Evolutionary conservation across 2,888 invertebrate species (phyloP).

Genomic region (Druceiella hillmani): DNA sequence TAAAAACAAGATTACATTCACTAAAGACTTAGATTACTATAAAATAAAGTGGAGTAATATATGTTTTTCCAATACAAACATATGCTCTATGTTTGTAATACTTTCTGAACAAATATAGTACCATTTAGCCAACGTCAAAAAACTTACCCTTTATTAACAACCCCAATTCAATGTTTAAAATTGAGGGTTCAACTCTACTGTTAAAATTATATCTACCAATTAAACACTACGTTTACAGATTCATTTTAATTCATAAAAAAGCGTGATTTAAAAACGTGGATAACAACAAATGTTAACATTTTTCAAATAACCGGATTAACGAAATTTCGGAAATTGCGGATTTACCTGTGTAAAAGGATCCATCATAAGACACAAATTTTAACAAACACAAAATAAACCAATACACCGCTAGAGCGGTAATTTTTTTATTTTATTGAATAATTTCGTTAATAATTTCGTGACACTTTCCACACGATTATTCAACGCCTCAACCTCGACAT

Average conservation of each 20-base stretch:
- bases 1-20: too few relatives aligned
- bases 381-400: conserved; percentile 21
- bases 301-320: conserved; percentile 7
- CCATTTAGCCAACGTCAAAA: too few relatives aligned
- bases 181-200: too few relatives aligned
- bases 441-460: conserved; percentile 6
- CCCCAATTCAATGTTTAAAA: too few relatives aligned
- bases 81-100: too few relatives aligned
- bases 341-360: conserved; percentile 65
- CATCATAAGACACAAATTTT: conserved; percentile 36
- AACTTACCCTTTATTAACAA: too few relatives aligned
- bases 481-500: conserved; percentile 27
- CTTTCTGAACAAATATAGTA: too few relatives aligned
- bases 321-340: conserved; percentile 20
- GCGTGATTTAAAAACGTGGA: background rate
- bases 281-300: conserved; percentile 22
- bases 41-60: too few relatives aligned
- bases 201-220: too few relatives aligned
- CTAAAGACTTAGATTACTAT: too few relatives aligned
- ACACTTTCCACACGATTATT: conserved; percentile 29
- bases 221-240: too few relatives aligned
- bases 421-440: conserved; percentile 19
- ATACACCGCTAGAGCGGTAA: conserved; percentile 3
- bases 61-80: too few relatives aligned
- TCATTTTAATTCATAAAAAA: conserved; percentile 9